These are phyloP conservation scores for Probaryconus sp. DNA, from an alignment of 1,140 invertebrate genomes.

Conservation along the genomic window DNA sequence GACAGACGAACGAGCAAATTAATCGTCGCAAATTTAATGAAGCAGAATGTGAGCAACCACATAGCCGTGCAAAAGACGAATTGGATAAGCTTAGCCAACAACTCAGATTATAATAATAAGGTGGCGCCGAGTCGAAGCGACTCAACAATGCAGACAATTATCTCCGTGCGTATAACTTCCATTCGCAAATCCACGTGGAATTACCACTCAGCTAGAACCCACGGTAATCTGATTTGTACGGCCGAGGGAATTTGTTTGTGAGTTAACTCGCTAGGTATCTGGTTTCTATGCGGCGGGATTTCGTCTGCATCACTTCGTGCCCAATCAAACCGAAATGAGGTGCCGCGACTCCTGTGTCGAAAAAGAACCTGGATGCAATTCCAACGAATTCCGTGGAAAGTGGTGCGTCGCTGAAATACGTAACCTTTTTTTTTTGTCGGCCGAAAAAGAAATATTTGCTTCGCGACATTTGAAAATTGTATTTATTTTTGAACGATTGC, in stretches of 20 bases:
- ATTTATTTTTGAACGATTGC: too few species aligned
- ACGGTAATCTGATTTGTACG: slow-evolving; percentile 64
- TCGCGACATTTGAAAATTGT: too few species aligned
- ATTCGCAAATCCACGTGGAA: slow-evolving; percentile 60
- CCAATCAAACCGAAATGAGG: slow-evolving; percentile 53
- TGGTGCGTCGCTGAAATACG: too few species aligned
- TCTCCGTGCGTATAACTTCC: slow-evolving; percentile 59
- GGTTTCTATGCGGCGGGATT: slow-evolving; percentile 51
- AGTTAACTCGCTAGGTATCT: slow-evolving; percentile 59
- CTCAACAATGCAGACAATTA: slow-evolving; percentile 63
- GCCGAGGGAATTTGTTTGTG: slow-evolving; percentile 66
- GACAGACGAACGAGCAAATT: slow-evolving; percentile 19
- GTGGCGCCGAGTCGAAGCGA: slow-evolving; percentile 48
- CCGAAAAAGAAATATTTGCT: too few species aligned
- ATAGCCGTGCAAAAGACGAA: slow-evolving; percentile 45
- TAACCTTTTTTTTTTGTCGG: too few species aligned
- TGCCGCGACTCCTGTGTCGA: not conserved
- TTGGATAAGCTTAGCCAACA: slow-evolving; percentile 47
- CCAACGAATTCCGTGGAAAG: not conserved
- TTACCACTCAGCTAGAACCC: slow-evolving; percentile 50
- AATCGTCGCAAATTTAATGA: slow-evolving; percentile 52
- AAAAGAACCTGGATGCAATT: not conserved
- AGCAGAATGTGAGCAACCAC: too few species aligned
- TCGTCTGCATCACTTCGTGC: slow-evolving; percentile 52
- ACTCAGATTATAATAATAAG: slow-evolving; percentile 61